These are phyloP conservation scores for Lordiphosa fenestrarum DNA, from an alignment of 2,888 invertebrate species.

Conservation along the genomic window DNA sequence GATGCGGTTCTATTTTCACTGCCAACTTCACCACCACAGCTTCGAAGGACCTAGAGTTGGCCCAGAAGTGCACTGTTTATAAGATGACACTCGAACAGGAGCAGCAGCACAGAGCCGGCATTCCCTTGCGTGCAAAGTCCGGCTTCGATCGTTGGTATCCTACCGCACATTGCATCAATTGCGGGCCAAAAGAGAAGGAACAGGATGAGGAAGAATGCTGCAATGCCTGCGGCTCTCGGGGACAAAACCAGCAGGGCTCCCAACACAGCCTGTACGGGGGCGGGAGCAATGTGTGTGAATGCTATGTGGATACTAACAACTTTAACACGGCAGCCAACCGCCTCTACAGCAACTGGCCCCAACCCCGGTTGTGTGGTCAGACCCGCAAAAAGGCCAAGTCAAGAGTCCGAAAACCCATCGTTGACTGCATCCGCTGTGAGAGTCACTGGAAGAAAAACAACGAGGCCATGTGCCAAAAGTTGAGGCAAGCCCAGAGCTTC, in stretches of 20 bases:
- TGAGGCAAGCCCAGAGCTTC: neutral
- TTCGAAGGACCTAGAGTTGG: no score
- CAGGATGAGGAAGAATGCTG: neutral
- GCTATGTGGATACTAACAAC: neutral
- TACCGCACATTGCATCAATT: neutral
- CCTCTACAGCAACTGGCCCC: slow-evolving; percentile 5
- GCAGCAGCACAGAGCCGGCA: neutral
- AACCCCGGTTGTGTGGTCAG: slow-evolving; percentile 2
- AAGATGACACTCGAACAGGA: neutral
- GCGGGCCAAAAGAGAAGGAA: neutral
- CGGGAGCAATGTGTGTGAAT: no score
- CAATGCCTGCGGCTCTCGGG: neutral
- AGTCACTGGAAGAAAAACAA: slow-evolving; percentile 1
- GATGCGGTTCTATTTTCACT: neutral
- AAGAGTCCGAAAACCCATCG: neutral
- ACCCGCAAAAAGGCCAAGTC: neutral
- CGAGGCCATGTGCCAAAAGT: neutral
- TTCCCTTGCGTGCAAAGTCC: slow-evolving; percentile 16
- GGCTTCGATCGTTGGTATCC: slow-evolving; percentile 24
- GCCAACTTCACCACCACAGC: no score
- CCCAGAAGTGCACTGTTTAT: neutral
- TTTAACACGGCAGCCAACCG: neutral
- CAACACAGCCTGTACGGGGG: no score
- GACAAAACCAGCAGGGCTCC: neutral
- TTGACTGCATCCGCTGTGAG: neutral